phyloP scores from a whole-genome alignment of 2,888 invertebrate species.

The Drepanosiphum platanoidis region DNA sequence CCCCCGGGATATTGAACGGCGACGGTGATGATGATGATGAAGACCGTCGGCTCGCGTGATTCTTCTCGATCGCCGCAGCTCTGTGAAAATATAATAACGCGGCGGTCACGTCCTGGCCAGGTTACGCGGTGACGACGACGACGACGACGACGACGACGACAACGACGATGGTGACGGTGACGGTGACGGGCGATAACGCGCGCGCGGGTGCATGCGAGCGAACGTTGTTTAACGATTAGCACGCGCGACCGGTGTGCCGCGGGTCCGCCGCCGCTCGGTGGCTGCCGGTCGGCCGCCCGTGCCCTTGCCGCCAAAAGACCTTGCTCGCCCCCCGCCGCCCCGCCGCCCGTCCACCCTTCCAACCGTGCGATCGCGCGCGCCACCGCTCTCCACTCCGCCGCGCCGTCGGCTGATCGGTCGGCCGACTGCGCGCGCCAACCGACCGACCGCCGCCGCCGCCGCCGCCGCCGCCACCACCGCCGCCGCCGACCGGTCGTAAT shows the following conservation, averaged over 20 bases:
- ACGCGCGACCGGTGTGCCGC: constrained; percentile 45
- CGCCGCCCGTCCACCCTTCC: background rate
- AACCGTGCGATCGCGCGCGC: background rate
- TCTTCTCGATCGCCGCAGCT: too few species aligned
- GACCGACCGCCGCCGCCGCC: background rate
- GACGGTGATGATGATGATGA: background rate
- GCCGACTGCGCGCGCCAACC: background rate
- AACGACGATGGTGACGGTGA: background rate
- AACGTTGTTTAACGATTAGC: constrained; percentile 48
- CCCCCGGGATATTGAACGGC: background rate
- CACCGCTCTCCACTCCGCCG: background rate
- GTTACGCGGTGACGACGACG: background rate
- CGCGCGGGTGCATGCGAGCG: background rate
- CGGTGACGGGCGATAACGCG: constrained; percentile 5
- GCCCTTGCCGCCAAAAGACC: constrained; percentile 53
- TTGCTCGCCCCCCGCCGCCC: background rate
- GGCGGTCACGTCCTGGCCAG: background rate
- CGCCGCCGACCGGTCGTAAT: too few species aligned
- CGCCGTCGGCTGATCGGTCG: constrained; percentile 2
- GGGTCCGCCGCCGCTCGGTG: constrained; percentile 36
- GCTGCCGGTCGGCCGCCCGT: constrained; percentile 37
- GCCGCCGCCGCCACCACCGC: background rate
- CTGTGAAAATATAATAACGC: too few species aligned
- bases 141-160: background rate
- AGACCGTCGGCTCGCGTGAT: too few species aligned